Base-by-base conservation (phyloP, 2,113 vertebrate genomes). In the Dolichallabes microphthalmus region DNA sequence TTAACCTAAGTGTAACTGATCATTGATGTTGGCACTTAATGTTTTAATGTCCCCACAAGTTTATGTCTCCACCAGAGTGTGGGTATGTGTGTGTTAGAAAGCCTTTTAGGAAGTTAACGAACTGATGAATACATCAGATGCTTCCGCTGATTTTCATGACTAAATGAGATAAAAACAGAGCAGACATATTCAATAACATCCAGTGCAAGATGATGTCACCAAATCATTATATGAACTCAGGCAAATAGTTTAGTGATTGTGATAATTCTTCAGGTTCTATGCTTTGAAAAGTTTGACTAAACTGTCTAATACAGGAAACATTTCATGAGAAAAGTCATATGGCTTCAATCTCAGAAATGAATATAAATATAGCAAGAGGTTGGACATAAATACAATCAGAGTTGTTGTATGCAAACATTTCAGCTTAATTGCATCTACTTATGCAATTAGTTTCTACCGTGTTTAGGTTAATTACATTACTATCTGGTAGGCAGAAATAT, bases 391-490 rank as follows among this genome's bases (percentile, higher is more conserved):
- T 77, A 57, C 14, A 77, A 35, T 64, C 15, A 27, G 14, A 52
- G 20, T 20, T 86, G 27, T 74, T 86, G 58, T 69, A 80, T 73
- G 57, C 66, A 82, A 84, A 84, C 14, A 64, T 50, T 79, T 64
- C 75, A 75, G 30, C 78, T 79, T 89, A 87, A 75, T 80, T 85
- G 74, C 74, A 55, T 85, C 61, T 68, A 58, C 79, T 84, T 61
- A 75, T 55, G 69, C 76, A 58, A 81, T 86, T 87, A 83, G 35
- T 85, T 86, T 68, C 11, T 79, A 84, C 83, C 52, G 53, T 85
- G 73, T 69, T 68, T 76, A 53, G 82, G 57, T 85, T 89, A 89
- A 89, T 89, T 87, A 71, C 88, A 75, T 89, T 82, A 87, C 86
- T 87, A 85, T 87, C 86, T 85, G 86, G 80, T 82, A 69, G 75